These are phyloP conservation scores for Calameuta idolon DNA, from an alignment of 2,888 invertebrate species.

Conservation along the genomic window DNA sequence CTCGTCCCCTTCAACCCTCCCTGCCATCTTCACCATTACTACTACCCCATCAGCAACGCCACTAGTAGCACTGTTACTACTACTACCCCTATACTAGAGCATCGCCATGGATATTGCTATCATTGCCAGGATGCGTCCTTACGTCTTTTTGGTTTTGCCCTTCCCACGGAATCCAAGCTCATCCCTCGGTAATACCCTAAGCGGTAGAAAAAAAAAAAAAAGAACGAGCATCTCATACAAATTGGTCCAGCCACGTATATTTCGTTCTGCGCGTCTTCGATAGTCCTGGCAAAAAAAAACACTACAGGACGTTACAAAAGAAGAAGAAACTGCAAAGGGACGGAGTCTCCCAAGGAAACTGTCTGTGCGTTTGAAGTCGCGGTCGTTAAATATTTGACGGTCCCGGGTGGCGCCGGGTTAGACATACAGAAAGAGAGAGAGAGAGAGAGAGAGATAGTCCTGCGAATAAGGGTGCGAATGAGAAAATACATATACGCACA, in stretches of 20 bases:
- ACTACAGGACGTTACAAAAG: not conserved
- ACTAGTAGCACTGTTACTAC: not conserved
- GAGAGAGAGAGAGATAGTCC: not conserved
- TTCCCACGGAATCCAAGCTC: not conserved
- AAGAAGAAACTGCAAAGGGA: not conserved
- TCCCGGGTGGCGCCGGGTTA: not conserved
- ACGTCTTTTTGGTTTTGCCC: not conserved
- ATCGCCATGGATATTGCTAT: not conserved
- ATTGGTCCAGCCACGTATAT: not conserved
- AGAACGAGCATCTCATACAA: not conserved
- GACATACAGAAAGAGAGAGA: not conserved
- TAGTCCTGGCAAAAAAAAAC: not conserved
- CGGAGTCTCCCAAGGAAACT: not conserved
- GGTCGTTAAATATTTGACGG: slow-evolving; percentile 9
- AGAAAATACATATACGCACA: not conserved
- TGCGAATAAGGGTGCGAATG: not conserved
- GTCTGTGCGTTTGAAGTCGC: slow-evolving; percentile 6
- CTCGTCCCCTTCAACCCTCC: not conserved
- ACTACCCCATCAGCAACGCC: not conserved
- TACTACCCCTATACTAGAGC: not conserved
- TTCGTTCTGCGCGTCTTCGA: not conserved
- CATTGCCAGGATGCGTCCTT: not conserved
- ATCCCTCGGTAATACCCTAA: not conserved
- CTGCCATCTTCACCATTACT: not conserved
- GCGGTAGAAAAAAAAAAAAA: not conserved